These are phyloP conservation scores for Euura saliciscinereae DNA, from an alignment of 1,140 invertebrate species.

Conservation along the genomic window DNA sequence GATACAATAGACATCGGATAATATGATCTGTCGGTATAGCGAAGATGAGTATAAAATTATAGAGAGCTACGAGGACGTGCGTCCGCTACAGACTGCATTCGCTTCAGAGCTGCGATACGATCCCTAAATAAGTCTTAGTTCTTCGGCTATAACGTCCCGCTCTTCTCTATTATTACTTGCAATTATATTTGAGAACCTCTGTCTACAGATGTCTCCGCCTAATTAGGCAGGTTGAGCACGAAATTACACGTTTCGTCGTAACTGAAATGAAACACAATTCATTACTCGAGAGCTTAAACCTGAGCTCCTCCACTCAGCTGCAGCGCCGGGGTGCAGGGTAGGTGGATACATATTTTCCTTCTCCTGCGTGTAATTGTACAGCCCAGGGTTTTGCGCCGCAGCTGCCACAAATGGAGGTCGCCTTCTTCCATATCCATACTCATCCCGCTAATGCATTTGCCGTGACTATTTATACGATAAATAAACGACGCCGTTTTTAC, in stretches of 20 bases:
- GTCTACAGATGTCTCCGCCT: slow-evolving; percentile 55
- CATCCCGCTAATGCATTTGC: no score
- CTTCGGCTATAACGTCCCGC: neutral
- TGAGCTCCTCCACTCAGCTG: neutral
- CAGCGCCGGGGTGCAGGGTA: neutral
- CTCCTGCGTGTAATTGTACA: neutral
- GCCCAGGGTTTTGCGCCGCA: neutral
- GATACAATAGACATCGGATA: slow-evolving; percentile 50
- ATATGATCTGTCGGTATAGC: slow-evolving; percentile 40
- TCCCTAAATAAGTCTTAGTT: neutral
- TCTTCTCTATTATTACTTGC: neutral
- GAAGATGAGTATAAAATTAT: slow-evolving; percentile 55
- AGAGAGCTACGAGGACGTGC: slow-evolving; percentile 43
- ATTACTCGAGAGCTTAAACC: slow-evolving; percentile 36
- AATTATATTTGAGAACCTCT: slow-evolving; percentile 41
- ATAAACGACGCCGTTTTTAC: no score
- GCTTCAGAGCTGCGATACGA: neutral
- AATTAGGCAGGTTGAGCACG: slow-evolving; percentile 47
- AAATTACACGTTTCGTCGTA: slow-evolving; percentile 56
- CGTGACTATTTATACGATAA: no score
- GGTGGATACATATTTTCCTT: neutral
- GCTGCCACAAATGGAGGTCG: neutral
- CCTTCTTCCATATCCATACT: no score
- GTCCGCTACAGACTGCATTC: slow-evolving; percentile 14
- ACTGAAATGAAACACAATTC: slow-evolving; percentile 55